phyloP scores from a whole-genome alignment of 2,113 vertebrate genomes.

The Aplodontia rufa region DNA sequence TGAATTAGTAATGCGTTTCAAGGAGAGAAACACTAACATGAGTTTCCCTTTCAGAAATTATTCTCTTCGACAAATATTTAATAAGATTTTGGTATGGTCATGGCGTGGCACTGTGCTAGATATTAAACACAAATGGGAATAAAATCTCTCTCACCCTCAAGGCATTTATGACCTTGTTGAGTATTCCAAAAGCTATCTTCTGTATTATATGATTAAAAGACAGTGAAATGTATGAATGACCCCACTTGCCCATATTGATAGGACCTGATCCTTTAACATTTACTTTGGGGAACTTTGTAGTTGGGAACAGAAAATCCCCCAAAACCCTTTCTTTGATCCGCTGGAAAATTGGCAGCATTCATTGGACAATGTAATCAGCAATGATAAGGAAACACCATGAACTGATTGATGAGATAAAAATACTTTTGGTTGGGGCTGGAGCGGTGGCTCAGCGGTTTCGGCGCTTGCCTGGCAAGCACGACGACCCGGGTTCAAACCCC shows the following conservation, averaged over 20 bases:
- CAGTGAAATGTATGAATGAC: background rate
- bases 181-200: background rate
- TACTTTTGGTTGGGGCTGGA: too few relatives aligned
- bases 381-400: too few relatives aligned
- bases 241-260: background rate
- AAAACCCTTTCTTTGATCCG: background rate
- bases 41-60: background rate
- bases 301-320: background rate
- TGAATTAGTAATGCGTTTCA: slow-evolving; percentile 5
- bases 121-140: background rate
- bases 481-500: too few relatives aligned
- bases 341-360: background rate
- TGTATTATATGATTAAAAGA: background rate
- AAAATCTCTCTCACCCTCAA: background rate
- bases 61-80: background rate
- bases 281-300: background rate
- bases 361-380: background rate
- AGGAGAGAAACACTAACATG: background rate
- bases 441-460: too few relatives aligned
- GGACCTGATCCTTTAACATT: background rate
- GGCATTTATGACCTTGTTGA: background rate
- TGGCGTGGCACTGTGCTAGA: background rate
- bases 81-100: background rate
- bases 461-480: too few relatives aligned
- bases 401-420: background rate